A percentile compares a stretch with the other conserved stretches of the same genome.
phyloP scores from a whole-genome alignment of 2,888 invertebrate species.

The Drosophila macrospina region DNA sequence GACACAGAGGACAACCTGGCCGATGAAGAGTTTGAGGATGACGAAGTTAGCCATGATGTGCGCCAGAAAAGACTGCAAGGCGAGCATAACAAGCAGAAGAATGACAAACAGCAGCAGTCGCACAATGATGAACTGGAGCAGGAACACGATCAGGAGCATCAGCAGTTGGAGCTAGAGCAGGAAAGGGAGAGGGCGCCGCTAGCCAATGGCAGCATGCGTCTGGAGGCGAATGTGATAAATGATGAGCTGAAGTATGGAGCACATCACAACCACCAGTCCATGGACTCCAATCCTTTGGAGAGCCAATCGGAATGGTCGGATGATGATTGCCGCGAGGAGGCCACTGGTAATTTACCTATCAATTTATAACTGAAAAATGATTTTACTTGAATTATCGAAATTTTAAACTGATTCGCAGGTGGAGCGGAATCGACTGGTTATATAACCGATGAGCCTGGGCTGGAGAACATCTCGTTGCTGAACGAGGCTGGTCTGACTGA shows the following conservation, averaged over 20 bases:
- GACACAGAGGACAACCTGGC: slow-evolving; percentile 85
- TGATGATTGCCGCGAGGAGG: slow-evolving; percentile 88
- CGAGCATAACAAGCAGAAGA: slow-evolving; percentile 36
- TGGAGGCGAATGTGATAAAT: slow-evolving; percentile 85
- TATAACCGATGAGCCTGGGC: slow-evolving; percentile 94
- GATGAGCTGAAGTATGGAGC: slow-evolving; percentile 85
- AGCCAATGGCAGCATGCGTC: slow-evolving; percentile 57
- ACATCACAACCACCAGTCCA: slow-evolving; percentile 85
- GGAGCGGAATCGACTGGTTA: slow-evolving; percentile 91
- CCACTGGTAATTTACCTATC: slow-evolving; percentile 85
- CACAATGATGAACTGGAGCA: slow-evolving; percentile 52
- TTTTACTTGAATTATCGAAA: not conserved
- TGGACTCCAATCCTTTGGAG: slow-evolving; percentile 86
- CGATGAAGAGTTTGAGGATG: slow-evolving; percentile 85
- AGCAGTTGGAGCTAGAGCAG: slow-evolving; percentile 47
- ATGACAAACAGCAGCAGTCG: slow-evolving; percentile 40
- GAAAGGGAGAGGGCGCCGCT: slow-evolving; percentile 57
- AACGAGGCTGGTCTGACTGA: slow-evolving; percentile 95
- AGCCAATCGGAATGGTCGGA: slow-evolving; percentile 94
- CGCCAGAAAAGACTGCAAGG: slow-evolving; percentile 74
- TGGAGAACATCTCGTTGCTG: slow-evolving; percentile 93
- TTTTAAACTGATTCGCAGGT: slow-evolving; percentile 69
- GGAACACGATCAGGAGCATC: slow-evolving; percentile 34
- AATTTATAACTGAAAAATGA: too few species aligned
- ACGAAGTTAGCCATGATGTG: slow-evolving; percentile 83